Conservation (phyloP, 1,140 invertebrate genomes). For the Geopemphigus sp. region DNA sequence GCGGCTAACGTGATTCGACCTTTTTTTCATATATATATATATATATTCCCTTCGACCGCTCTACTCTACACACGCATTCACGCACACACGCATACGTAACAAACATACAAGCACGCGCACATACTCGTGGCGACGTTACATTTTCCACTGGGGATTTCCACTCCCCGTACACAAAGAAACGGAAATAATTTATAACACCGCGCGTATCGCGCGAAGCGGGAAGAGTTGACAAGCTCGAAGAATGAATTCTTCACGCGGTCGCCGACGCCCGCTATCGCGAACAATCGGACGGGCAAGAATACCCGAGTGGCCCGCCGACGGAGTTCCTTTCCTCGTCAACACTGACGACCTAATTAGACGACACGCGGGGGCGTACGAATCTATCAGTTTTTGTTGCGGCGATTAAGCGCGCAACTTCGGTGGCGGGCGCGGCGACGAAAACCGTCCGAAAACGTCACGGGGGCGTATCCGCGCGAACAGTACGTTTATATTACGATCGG, state of each 20-base stretch:
- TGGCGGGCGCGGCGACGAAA: too few relatives aligned
- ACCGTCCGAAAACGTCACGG: too few relatives aligned
- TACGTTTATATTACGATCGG: too few relatives aligned
- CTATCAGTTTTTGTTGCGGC: too few relatives aligned
- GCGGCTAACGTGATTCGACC: slow-evolving; percentile 25
- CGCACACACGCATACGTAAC: too few relatives aligned
- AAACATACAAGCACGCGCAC: too few relatives aligned
- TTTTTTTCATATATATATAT: neutral
- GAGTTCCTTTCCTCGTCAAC: slow-evolving; percentile 19
- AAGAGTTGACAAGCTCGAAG: slow-evolving; percentile 43
- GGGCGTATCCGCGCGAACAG: too few relatives aligned
- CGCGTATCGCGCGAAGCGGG: slow-evolving; percentile 29
- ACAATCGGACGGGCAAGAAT: slow-evolving; percentile 33
- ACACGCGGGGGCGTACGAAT: too few relatives aligned
- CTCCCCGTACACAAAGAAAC: slow-evolving; percentile 36
- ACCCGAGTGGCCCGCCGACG: neutral
- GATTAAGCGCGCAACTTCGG: too few relatives aligned
- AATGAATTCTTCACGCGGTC: slow-evolving; percentile 41
- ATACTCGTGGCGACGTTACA: neutral
- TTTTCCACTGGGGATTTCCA: slow-evolving; percentile 35
- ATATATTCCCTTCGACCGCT: neutral
- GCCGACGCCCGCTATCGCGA: neutral
- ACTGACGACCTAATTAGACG: slow-evolving; percentile 43
- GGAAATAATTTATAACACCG: slow-evolving; percentile 49
- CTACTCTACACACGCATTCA: neutral